These are phyloP conservation scores for Gari tellinella DNA, from an alignment of 2,888 invertebrate genomes.

Conservation along the genomic window DNA sequence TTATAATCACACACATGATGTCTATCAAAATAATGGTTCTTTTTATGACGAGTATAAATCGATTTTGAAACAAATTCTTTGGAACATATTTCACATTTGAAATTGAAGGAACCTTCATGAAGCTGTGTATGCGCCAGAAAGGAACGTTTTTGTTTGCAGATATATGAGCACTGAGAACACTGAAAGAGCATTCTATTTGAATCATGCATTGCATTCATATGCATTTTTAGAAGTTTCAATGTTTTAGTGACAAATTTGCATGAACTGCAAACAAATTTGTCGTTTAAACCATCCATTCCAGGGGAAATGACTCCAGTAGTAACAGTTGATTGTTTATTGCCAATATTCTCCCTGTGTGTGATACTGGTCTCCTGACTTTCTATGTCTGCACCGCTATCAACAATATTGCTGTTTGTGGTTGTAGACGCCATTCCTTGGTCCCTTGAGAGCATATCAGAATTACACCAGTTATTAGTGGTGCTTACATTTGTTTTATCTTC, in stretches of 20 bases:
- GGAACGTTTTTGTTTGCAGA: slow-evolving; percentile 33
- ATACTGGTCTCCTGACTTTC: too few species aligned
- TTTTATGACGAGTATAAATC: slow-evolving; percentile 35
- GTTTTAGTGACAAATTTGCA: slow-evolving; percentile 31
- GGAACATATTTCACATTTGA: slow-evolving; percentile 37
- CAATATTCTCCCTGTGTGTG: too few species aligned
- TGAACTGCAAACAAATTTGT: slow-evolving; percentile 5
- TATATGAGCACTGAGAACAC: slow-evolving; percentile 30
- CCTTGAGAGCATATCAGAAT: too few species aligned
- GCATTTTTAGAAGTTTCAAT: slow-evolving; percentile 17
- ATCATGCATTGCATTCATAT: slow-evolving; percentile 26
- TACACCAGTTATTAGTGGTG: too few species aligned
- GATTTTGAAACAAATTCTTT: slow-evolving; percentile 35
- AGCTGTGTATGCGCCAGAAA: slow-evolving; percentile 14
- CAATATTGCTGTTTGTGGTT: too few species aligned
- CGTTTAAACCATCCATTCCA: background rate
- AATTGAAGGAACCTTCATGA: slow-evolving; percentile 27
- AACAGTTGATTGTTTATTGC: too few species aligned
- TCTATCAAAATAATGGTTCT: slow-evolving; percentile 23
- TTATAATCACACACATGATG: slow-evolving; percentile 18
- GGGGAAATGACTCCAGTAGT: too few species aligned
- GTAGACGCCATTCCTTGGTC: too few species aligned
- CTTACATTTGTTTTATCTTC: too few species aligned
- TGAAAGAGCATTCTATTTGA: slow-evolving; percentile 6
- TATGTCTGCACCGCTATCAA: too few species aligned